Evolutionary conservation across 2,888 invertebrate genomes (phyloP), one percentile per base, ranked within the genome.

Genomic region (Tachina fera): DNA sequence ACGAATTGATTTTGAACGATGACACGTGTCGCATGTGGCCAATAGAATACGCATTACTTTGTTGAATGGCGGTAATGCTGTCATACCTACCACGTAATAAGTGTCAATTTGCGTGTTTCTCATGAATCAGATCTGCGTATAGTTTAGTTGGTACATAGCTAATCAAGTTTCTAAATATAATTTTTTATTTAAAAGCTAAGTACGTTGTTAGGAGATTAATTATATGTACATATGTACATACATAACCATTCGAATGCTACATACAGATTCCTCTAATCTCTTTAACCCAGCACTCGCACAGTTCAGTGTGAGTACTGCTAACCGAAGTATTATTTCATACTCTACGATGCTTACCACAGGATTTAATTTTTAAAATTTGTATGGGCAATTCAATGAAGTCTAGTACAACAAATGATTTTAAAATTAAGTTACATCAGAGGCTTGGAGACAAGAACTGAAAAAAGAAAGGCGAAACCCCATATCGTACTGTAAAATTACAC

Each of bases 1-100:
- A 82, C 91, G 91, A 90, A 90, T 90, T 89, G 90, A 91, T 91
- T 90, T 88, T 87, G 88, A 90, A 90, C 89, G 89, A 88, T 31
- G 83, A 87, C 90, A 90, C 90, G 90, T 90, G 90, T 82, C 80
- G 86, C 82, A 87, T 89, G 88, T 83, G 89, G 81, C 80, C 79
- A 84, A 77, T 68, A 74, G 67, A 68, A 68, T 61, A 56, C 16
- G 9, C 22, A 72, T 77, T 77, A 72, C 31, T 53, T 71, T 65
- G 72, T 13, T 63, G 56, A 19, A 53, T 76, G 70, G 63, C 13
- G 61, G 53, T 74, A 60, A 61, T 76, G 45, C 72, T 49, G 39
- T 49, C 63, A 47, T 41, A 45, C 49, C 49, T 65, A 51, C 70
- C 11, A 58, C 43, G 58, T 61, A 61, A 68, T 78, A 68, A 79